phyloP scores from a whole-genome alignment of 2,113 vertebrate species.

The Ophthalmolycus amberensis region DNA sequence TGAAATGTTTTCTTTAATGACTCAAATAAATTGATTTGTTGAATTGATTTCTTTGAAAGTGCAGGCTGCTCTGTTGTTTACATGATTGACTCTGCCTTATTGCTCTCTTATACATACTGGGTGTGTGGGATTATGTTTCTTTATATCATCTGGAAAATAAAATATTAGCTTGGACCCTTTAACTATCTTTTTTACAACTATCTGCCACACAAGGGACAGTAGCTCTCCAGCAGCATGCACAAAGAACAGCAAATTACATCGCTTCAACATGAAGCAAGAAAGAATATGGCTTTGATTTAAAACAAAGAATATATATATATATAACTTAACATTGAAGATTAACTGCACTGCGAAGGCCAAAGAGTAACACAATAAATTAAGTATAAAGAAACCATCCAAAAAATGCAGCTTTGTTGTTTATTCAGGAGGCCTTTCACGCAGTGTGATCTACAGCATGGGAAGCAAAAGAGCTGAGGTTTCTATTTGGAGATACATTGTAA shows the following conservation, averaged over 20 bases:
- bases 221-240: not conserved
- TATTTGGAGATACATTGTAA: conserved; percentile 35
- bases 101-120: not conserved
- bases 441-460: conserved; percentile 18
- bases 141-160: not conserved
- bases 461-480: conserved; percentile 34
- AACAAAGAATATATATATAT: not conserved
- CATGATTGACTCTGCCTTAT: not conserved
- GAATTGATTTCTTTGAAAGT: conserved; percentile 47
- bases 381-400: conserved; percentile 24
- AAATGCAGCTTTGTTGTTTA: conserved; percentile 17
- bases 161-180: not conserved
- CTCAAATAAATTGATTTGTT: conserved; percentile 57
- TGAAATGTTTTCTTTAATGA: conserved; percentile 60
- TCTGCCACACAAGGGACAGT: not conserved
- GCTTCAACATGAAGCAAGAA: not conserved
- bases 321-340: conserved; percentile 19
- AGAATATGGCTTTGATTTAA: not conserved
- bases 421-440: conserved; percentile 24
- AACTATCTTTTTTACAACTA: not conserved
- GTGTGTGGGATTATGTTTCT: not conserved
- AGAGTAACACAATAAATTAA: conserved; percentile 28
- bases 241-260: not conserved
- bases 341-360: not conserved
- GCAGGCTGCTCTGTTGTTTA: conserved; percentile 31